phyloP scores from a whole-genome alignment of 2,888 invertebrate genomes.

The Molorchus minor region DNA sequence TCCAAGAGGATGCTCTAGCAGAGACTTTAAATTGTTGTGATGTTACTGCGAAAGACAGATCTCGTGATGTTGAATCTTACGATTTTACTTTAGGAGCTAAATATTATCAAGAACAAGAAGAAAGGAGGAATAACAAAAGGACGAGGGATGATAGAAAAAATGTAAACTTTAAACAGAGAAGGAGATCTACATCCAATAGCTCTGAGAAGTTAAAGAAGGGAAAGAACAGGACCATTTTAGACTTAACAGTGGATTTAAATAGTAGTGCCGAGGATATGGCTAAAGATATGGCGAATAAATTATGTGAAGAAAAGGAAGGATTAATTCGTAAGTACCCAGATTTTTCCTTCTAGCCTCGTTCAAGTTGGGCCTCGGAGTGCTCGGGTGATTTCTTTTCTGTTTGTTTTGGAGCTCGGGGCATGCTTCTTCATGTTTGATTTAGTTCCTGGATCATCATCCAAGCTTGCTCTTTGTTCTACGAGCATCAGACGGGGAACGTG shows the following conservation, averaged over 20 bases:
- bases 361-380: no score
- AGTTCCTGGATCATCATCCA: no score
- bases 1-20: slow-evolving; percentile 82
- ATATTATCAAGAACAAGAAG: slow-evolving; percentile 65
- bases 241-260: slow-evolving; percentile 65
- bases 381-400: no score
- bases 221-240: slow-evolving; percentile 67
- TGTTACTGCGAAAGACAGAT: slow-evolving; percentile 75
- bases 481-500: no score
- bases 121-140: slow-evolving; percentile 66
- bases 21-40: slow-evolving; percentile 82
- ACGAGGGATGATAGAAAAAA: slow-evolving; percentile 69
- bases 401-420: no score
- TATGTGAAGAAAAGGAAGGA: slow-evolving; percentile 77
- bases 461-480: no score
- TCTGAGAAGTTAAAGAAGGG: slow-evolving; percentile 64
- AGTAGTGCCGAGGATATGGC: slow-evolving; percentile 71
- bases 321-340: slow-evolving; percentile 76
- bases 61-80: slow-evolving; percentile 78
- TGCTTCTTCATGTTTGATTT: no score
- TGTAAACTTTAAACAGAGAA: slow-evolving; percentile 66
- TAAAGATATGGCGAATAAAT: slow-evolving; percentile 76
- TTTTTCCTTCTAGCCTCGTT: no score
- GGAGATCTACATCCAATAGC: slow-evolving; percentile 52
- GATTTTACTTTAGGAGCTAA: slow-evolving; percentile 67